These are phyloP conservation scores for Lichenostomus cassidix DNA, from an alignment of 2,113 vertebrate genomes.

Conservation along the genomic window DNA sequence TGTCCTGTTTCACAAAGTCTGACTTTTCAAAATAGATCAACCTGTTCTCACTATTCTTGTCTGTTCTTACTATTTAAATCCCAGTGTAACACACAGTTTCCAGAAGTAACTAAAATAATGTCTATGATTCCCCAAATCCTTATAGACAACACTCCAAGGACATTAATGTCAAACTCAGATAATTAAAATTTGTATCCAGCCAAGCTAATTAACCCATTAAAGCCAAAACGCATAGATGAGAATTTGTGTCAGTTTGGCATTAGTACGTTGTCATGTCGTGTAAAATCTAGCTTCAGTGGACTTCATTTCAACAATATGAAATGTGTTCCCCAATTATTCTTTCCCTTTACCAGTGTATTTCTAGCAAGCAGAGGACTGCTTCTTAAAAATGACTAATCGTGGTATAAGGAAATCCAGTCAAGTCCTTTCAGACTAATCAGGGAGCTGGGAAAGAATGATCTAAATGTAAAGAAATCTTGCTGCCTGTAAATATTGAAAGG, in stretches of 20 bases:
- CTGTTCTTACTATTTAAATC: conserved; percentile 65
- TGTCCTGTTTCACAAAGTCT: conserved; percentile 45
- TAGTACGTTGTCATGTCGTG: conserved; percentile 50
- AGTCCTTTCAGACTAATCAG: background rate
- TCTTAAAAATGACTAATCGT: background rate
- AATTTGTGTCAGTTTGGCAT: conserved; percentile 57
- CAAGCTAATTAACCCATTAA: conserved; percentile 70
- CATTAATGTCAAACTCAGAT: conserved; percentile 68
- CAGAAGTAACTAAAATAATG: conserved; percentile 70
- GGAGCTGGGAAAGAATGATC: background rate
- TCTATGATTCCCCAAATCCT: conserved; percentile 62
- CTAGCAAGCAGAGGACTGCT: background rate
- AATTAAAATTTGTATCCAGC: conserved; percentile 71
- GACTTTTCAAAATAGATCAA: conserved; percentile 65
- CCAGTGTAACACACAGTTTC: conserved; percentile 52
- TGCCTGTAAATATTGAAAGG: background rate
- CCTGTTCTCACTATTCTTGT: conserved; percentile 64
- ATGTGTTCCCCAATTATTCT: conserved; percentile 14
- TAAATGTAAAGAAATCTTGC: background rate
- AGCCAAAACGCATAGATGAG: conserved; percentile 42
- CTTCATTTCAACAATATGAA: conserved; percentile 29
- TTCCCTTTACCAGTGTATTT: background rate
- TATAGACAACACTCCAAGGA: conserved; percentile 68
- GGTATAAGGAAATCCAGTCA: background rate
- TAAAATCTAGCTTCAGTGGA: conserved; percentile 33